Base-by-base conservation (phyloP, 2,888 invertebrate genomes). In the Aspidiotus destructor region DNA sequence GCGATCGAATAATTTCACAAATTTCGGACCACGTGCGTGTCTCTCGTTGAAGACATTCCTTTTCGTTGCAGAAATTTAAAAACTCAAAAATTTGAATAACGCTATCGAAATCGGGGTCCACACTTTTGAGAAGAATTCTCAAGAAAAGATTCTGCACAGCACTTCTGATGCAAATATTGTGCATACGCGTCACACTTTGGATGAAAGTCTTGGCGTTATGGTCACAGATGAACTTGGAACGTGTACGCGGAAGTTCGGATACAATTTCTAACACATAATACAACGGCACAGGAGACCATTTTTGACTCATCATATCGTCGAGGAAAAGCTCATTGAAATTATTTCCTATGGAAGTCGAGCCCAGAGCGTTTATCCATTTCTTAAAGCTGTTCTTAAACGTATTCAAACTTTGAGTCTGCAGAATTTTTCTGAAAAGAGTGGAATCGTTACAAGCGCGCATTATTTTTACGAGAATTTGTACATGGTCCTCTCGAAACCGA, bases 261-360 rank as follows among this genome's bases (percentile, higher is more conserved):
- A 67, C 7, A 11, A 48, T 48, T n/a, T 52, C 58, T 8, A 67
- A 41, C 10, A 13, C 13, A 11, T 67, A 67, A 42, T 58, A 67
- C 48, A 67, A 40, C 17, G 67, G 67, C 1, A 67, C 40, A 8
- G 67, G 67, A 67, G 67, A 67, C 67, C 67, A 67, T 52, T 67
- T 67, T 15, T 60, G 9, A 60, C 48, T 44, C 15, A 57, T 58
- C 1, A 48, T 48, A 48, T 48, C n/a, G 6, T n/a, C 11, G n/a
- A 48, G n/a, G 11, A 48, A 3, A 3, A 48, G 48, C 48, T 48
- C 6, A n/a, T 48, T 48, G n/a, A 48, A 48, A n/a, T 48, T 13
- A n/a, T n/a, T 6, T 3, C 2, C 6, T 1, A 48, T 11, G 40
- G 48, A 41, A 9, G 15, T 8, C n/a, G 42, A 9, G 10, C 17